Percentiles rank a stretch among this genome's conserved stretches.
These are phyloP conservation scores for Papilio aristodemus DNA, from an alignment of 1,140 invertebrate genomes.

Conservation along the genomic window DNA sequence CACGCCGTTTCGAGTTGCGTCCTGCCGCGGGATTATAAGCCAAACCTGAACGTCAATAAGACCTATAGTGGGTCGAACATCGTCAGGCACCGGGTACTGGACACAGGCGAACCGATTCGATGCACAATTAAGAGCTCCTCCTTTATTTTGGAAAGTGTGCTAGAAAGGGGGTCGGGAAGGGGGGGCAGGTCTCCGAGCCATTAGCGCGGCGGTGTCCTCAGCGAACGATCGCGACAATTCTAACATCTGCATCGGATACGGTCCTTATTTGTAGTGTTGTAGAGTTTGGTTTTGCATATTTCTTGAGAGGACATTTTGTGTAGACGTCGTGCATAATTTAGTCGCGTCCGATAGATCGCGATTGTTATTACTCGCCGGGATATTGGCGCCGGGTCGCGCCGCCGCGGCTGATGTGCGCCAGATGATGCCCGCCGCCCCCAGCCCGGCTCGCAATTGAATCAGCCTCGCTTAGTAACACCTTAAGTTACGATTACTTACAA, in stretches of 20 bases:
- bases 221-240: constrained; percentile 16
- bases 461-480: constrained; percentile 16
- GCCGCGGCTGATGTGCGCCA: constrained; percentile 15
- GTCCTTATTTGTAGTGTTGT: neutral
- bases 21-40: neutral
- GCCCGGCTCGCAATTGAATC: constrained; percentile 12
- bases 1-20: neutral
- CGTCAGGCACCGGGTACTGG: constrained; percentile 18
- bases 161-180: constrained; percentile 7
- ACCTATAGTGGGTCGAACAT: neutral
- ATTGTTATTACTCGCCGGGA: constrained; percentile 29
- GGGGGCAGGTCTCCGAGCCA: constrained; percentile 21
- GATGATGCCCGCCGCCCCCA: constrained; percentile 15
- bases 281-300: constrained; percentile 4
- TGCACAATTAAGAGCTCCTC: constrained; percentile 35
- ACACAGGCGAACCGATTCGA: constrained; percentile 32
- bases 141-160: constrained; percentile 35
- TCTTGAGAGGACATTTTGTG: neutral
- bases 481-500: neutral
- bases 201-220: constrained; percentile 30
- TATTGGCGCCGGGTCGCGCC: constrained; percentile 24
- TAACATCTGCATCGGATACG: neutral
- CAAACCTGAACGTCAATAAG: neutral
- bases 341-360: constrained; percentile 31
- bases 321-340: constrained; percentile 33